Conservation (phyloP, 2,113 vertebrate genomes). For the Geococcyx californianus region DNA sequence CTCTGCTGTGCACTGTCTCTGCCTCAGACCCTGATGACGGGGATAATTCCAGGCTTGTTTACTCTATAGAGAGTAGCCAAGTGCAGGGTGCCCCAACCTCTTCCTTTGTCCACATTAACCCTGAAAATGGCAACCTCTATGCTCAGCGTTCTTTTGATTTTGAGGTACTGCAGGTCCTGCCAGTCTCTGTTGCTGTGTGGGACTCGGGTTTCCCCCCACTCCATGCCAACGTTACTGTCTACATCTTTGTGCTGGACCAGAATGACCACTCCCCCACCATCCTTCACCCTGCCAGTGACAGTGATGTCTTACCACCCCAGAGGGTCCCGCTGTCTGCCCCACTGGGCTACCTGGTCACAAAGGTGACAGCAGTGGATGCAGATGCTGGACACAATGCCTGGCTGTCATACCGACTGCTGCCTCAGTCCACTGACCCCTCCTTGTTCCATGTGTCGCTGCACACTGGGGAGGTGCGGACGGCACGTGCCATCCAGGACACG, state of each 20-base stretch:
- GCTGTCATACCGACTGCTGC: constrained; percentile 82
- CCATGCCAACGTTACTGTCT: constrained; percentile 72
- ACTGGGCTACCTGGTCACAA: constrained; percentile 84
- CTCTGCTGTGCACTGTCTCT: constrained; percentile 80
- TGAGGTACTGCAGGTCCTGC: constrained; percentile 76
- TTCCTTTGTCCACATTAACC: constrained; percentile 84
- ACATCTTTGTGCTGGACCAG: constrained; percentile 80
- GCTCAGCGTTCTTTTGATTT: constrained; percentile 83
- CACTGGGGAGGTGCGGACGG: constrained; percentile 85
- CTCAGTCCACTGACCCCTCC: constrained; percentile 80
- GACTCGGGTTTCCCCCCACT: constrained; percentile 75
- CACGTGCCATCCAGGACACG: constrained; percentile 77
- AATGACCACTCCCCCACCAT: constrained; percentile 82
- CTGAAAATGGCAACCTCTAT: constrained; percentile 80
- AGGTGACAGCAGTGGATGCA: constrained; percentile 86
- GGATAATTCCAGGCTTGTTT: constrained; percentile 79
- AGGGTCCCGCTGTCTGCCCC: constrained; percentile 80
- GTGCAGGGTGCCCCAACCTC: constrained; percentile 73
- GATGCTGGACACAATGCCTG: constrained; percentile 88
- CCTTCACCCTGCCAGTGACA: constrained; percentile 76
- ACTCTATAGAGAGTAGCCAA: constrained; percentile 75
- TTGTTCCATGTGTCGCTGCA: constrained; percentile 82
- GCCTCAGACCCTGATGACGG: constrained; percentile 80
- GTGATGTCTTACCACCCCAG: constrained; percentile 70
- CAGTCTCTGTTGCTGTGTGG: constrained; percentile 66